Conservation (phyloP, 2,888 invertebrate genomes). For the Nowickia ferox region DNA sequence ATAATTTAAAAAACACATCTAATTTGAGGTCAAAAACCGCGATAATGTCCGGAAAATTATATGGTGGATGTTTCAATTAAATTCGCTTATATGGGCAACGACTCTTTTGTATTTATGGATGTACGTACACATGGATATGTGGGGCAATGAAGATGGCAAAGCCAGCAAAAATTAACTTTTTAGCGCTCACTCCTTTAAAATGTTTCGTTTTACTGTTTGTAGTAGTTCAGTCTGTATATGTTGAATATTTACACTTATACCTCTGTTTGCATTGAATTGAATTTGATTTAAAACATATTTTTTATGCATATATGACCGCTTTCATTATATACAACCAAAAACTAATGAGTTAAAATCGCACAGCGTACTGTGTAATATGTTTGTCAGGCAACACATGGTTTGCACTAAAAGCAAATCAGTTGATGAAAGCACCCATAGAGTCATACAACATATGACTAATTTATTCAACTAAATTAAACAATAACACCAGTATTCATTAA, state of each 20-base stretch:
- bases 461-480: too few relatives aligned
- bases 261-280: background rate
- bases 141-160: background rate
- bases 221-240: background rate
- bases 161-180: background rate
- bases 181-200: background rate
- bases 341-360: too few relatives aligned
- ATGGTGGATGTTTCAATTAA: slow-evolving; percentile 3
- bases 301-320: too few relatives aligned
- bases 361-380: too few relatives aligned
- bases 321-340: too few relatives aligned
- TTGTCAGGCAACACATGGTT: too few relatives aligned
- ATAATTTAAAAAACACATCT: slow-evolving; percentile 12
- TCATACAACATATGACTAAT: too few relatives aligned
- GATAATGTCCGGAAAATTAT: slow-evolving; percentile 53
- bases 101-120: background rate
- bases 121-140: background rate
- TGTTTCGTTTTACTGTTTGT: background rate
- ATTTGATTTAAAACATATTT: too few relatives aligned
- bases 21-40: slow-evolving; percentile 51
- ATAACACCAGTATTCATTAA: too few relatives aligned
- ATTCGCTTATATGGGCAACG: slow-evolving; percentile 5
- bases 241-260: background rate
- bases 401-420: too few relatives aligned
- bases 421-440: too few relatives aligned